phyloP scores from a whole-genome alignment of 2,797 vertebrate species.

The Momotus momota region DNA sequence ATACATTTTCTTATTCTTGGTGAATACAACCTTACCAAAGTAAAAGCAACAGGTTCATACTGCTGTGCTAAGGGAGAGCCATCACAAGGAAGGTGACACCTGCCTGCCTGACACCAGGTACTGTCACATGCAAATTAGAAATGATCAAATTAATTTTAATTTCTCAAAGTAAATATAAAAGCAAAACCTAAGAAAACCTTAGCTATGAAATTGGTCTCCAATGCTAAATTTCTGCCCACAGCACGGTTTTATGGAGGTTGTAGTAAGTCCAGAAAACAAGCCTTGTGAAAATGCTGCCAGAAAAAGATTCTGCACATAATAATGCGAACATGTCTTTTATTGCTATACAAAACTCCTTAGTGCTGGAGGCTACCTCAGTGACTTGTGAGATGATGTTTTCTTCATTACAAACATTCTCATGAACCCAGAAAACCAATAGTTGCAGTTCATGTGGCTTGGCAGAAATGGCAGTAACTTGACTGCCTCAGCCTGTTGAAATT shows the following conservation, averaged over 20 bases:
- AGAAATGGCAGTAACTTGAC: conserved; percentile 21
- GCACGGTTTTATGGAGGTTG: conserved; percentile 23
- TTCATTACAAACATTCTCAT: conserved; percentile 52
- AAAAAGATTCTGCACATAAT: not conserved
- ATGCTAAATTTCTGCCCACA: conserved; percentile 60
- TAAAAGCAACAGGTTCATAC: not conserved
- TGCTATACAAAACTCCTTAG: not conserved
- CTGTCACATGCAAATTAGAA: not conserved
- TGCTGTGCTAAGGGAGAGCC: not conserved
- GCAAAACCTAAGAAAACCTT: not conserved
- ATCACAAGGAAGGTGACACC: not conserved
- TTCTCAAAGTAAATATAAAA: conserved; percentile 59
- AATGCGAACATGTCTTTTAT: not conserved
- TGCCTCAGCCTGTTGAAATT: conserved; percentile 53
- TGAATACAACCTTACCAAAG: not conserved
- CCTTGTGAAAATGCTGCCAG: conserved; percentile 41
- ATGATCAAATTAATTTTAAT: conserved; percentile 36
- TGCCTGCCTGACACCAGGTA: not conserved
- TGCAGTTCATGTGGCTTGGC: conserved; percentile 43
- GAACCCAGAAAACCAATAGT: conserved; percentile 41
- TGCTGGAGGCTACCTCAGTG: not conserved
- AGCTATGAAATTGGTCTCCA: conserved; percentile 30
- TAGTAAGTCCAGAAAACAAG: conserved; percentile 11
- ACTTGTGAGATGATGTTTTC: conserved; percentile 41
- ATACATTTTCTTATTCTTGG: not conserved